phyloP scores from a whole-genome alignment of 2,113 vertebrate genomes.

The Pampusana beccarii region DNA sequence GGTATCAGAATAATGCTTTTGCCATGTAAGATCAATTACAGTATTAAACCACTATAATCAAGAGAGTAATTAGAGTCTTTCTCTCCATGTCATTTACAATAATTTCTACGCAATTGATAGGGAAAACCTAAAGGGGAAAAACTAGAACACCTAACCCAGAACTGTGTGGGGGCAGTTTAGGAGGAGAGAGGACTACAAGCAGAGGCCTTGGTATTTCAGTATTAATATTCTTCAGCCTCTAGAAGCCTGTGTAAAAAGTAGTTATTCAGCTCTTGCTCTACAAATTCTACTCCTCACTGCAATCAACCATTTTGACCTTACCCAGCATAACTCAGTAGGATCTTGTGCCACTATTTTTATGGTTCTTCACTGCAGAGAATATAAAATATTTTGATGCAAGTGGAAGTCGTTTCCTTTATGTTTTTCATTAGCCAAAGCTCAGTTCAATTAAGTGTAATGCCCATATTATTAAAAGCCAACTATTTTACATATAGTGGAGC shows the following conservation, averaged over 20 bases:
- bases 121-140: neutral
- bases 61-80: neutral
- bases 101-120: neutral
- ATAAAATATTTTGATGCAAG: neutral
- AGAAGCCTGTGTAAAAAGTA: neutral
- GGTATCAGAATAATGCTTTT: neutral
- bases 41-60: neutral
- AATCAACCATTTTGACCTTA: neutral
- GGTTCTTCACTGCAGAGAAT: neutral
- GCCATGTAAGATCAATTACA: neutral
- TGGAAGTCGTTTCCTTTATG: neutral
- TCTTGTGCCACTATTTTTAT: neutral
- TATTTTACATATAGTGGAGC: neutral
- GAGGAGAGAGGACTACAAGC: neutral
- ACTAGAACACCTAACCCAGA: neutral
- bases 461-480: neutral
- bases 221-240: neutral
- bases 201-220: neutral
- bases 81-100: neutral
- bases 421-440: constrained; percentile 7
- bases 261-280: neutral
- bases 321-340: neutral
- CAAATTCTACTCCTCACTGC: neutral
- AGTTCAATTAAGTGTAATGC: neutral
- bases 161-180: neutral